Evolutionary conservation across 2,797 vertebrate species (phyloP).

Genomic region (Tympanoctomys barrerae): DNA sequence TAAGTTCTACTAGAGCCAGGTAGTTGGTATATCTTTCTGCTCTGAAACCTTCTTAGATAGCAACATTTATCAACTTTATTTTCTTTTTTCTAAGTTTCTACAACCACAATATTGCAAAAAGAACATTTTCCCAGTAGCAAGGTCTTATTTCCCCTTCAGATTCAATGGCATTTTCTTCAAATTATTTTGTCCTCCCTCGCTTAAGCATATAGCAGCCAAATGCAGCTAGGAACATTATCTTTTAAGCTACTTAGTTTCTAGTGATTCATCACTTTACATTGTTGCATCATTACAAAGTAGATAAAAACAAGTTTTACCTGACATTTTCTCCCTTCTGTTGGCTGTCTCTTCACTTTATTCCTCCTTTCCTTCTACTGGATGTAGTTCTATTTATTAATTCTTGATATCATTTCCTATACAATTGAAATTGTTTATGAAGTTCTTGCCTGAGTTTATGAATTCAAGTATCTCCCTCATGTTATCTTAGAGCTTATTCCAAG

Average conservation of each 20-base stretch:
- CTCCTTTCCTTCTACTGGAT: not conserved
- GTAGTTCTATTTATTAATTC: not conserved
- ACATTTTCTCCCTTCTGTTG: not conserved
- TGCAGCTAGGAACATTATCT: not conserved
- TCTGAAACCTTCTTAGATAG: not conserved
- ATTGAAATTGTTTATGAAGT: not conserved
- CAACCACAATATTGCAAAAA: not conserved
- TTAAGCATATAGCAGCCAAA: not conserved
- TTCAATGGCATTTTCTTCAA: not conserved
- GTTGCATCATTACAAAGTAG: not conserved
- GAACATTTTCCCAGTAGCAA: not conserved
- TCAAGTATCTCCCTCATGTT: not conserved
- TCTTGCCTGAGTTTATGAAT: not conserved
- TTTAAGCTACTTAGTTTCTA: not conserved
- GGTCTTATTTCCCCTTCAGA: fast-evolving
- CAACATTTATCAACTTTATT: not conserved
- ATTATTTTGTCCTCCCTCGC: not conserved
- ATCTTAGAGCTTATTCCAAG: not conserved
- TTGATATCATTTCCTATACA: not conserved
- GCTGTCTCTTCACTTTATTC: not conserved
- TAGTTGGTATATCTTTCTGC: no score
- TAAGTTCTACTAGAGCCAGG: not conserved
- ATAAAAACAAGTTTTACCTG: not conserved
- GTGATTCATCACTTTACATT: not conserved
- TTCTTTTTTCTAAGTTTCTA: no score